phyloP scores from a whole-genome alignment of 1,140 invertebrate genomes.

The Zeugodacus cucurbitae region DNA sequence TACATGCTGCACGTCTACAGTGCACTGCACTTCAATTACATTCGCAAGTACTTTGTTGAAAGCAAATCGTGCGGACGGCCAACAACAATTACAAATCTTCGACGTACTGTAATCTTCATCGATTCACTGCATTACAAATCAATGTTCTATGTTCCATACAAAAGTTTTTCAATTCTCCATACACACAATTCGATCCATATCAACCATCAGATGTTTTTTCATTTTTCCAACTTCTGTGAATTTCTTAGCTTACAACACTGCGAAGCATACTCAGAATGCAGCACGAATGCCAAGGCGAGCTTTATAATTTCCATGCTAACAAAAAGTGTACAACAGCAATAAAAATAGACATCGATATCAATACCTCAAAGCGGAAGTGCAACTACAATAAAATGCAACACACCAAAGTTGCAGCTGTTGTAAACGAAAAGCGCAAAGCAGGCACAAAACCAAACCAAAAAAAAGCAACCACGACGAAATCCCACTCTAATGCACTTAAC shows the following conservation, averaged over 20 bases:
- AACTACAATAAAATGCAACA: background rate
- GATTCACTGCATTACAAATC: background rate
- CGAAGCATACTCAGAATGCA: background rate
- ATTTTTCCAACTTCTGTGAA: background rate
- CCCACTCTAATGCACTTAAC: conserved; percentile 11
- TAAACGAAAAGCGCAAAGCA: background rate
- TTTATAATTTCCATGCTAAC: background rate
- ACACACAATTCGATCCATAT: background rate
- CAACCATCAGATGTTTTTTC: background rate
- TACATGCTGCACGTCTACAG: background rate
- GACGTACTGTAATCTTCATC: background rate
- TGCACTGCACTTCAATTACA: background rate
- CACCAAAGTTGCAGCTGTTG: background rate
- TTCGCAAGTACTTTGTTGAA: background rate
- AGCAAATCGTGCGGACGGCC: background rate
- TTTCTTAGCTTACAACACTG: background rate
- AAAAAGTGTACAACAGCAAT: background rate
- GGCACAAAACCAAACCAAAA: background rate
- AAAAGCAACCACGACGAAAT: background rate
- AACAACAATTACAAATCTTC: background rate
- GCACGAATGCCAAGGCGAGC: background rate
- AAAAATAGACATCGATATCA: background rate
- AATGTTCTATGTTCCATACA: background rate
- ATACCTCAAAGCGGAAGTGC: background rate
- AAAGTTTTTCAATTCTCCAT: background rate